A percentile compares a stretch with the other conserved stretches of the same genome.
Conservation (phyloP, 1,140 invertebrate genomes). For the Microplitis mediator region DNA sequence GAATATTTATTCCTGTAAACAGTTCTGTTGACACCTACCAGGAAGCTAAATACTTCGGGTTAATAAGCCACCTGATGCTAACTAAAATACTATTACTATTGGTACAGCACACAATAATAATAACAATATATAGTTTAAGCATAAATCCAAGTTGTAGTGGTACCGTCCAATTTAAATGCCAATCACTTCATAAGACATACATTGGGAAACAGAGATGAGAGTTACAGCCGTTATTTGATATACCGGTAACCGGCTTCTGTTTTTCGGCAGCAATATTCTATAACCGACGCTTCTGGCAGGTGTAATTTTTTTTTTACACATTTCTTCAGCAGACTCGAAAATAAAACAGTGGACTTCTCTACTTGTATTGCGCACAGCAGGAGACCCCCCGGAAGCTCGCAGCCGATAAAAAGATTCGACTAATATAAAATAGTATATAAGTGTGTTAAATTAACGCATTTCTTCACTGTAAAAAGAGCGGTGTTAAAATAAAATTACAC, state of each 20-base stretch:
- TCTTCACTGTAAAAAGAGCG: no score
- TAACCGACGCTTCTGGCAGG: background rate
- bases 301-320: background rate
- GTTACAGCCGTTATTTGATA: slow-evolving; percentile 11
- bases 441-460: background rate
- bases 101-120: no score
- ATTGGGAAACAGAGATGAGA: background rate
- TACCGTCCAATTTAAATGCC: slow-evolving; percentile 16
- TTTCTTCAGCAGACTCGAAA: background rate
- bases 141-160: no score
- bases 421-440: background rate
- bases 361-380: background rate
- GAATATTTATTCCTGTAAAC: no score
- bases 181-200: background rate
- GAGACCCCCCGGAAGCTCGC: no score
- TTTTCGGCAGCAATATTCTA: slow-evolving; percentile 8
- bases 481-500: no score
- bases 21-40: no score
- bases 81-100: no score
- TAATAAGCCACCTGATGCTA: no score
- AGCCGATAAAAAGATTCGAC: no score
- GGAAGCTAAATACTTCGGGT: no score
- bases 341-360: background rate
- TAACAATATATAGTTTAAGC: background rate
- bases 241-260: slow-evolving; percentile 18